These are phyloP conservation scores for Oreochromis tanganicae DNA, from an alignment of 2,113 vertebrate species.

Conservation along the genomic window DNA sequence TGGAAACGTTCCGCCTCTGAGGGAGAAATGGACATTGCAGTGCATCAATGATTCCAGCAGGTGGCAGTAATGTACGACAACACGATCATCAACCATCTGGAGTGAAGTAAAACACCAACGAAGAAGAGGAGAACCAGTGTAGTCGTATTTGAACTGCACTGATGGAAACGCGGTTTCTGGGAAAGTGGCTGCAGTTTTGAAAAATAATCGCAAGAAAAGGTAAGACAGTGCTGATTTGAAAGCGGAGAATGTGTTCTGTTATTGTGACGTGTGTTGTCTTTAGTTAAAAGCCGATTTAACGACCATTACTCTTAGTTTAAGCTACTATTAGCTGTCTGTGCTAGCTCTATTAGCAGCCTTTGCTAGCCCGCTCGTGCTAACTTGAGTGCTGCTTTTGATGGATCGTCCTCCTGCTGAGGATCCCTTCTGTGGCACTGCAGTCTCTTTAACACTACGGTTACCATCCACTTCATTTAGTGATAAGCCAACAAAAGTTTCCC, in stretches of 20 bases:
- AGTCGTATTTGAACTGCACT: background rate
- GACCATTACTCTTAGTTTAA: background rate
- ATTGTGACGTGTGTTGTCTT: rapidly evolving
- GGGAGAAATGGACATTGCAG: rapidly evolving
- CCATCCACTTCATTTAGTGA: background rate
- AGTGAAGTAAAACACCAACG: background rate
- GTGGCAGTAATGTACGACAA: background rate
- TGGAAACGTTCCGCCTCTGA: rapidly evolving
- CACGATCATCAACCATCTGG: background rate
- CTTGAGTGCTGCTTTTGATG: background rate
- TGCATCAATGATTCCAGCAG: background rate
- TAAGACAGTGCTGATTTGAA: background rate
- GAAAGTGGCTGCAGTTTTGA: background rate
- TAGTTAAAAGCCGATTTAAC: rapidly evolving
- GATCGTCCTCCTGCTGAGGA: background rate
- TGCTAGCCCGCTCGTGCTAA: background rate
- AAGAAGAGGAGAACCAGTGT: background rate
- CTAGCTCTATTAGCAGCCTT: background rate
- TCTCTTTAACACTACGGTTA: background rate
- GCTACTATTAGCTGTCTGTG: background rate
- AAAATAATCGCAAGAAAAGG: background rate
- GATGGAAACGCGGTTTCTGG: constrained; percentile 27
- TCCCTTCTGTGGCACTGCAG: background rate
- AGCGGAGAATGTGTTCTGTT: background rate
- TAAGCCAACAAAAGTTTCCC: too few species aligned